phyloP scores from a whole-genome alignment of 2,888 invertebrate genomes.

The Galerucella calmariensis region DNA sequence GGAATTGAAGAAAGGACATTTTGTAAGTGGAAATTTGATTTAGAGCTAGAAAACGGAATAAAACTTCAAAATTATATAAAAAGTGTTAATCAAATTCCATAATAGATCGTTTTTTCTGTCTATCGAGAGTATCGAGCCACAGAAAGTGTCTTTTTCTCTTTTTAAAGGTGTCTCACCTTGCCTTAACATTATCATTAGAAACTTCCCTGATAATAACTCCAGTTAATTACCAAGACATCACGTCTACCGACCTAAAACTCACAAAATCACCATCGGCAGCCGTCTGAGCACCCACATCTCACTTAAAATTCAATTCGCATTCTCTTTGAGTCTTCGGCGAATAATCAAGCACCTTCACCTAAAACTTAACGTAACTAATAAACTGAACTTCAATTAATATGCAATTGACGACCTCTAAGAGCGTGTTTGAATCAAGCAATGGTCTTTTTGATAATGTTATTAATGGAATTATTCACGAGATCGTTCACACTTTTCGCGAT shows the following conservation, averaged over 20 bases:
- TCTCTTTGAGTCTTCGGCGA: conserved; percentile 48
- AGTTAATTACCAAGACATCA: conserved; percentile 24
- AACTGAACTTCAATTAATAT: conserved; percentile 51
- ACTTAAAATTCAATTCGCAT: conserved; percentile 51
- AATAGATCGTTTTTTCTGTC: background rate
- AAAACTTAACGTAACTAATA: conserved; percentile 38
- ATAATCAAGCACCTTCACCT: conserved; percentile 7
- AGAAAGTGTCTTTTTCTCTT: background rate
- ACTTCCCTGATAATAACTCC: conserved; percentile 1
- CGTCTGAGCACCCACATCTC: conserved; percentile 14
- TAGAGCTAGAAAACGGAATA: too few species aligned
- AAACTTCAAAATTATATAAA: too few species aligned
- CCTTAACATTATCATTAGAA: background rate
- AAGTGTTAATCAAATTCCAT: too few species aligned
- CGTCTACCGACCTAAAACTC: conserved; percentile 26
- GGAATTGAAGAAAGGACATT: too few species aligned
- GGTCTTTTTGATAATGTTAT: background rate
- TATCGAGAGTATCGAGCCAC: background rate
- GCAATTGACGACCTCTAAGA: conserved; percentile 10
- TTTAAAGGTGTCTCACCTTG: background rate
- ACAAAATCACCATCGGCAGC: conserved; percentile 26
- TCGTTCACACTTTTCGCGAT: too few species aligned
- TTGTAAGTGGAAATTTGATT: too few species aligned
- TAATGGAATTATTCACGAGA: background rate
- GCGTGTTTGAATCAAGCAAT: conserved; percentile 4